These are phyloP conservation scores for Phengaris arion DNA, from an alignment of 2,888 invertebrate species.

Conservation along the genomic window DNA sequence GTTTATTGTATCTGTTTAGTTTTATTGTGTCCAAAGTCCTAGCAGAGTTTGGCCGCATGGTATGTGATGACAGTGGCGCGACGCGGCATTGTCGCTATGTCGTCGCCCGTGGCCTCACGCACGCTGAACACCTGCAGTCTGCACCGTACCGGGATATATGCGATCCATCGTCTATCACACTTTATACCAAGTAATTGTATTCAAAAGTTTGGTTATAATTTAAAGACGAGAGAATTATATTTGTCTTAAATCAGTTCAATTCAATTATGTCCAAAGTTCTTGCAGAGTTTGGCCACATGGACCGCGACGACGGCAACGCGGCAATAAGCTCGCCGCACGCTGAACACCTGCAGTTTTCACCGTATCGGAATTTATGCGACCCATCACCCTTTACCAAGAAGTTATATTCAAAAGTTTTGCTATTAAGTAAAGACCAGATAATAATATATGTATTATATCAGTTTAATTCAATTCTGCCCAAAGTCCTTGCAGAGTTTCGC, in stretches of 20 bases:
- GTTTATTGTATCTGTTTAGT: neutral
- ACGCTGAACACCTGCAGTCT: conserved; percentile 79
- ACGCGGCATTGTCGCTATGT: conserved; percentile 72
- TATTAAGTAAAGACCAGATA: too few relatives aligned
- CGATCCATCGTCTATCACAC: conserved; percentile 70
- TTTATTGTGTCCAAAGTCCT: conserved; percentile 49
- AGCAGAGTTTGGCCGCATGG: conserved; percentile 63
- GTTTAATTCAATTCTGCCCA: conserved; percentile 34
- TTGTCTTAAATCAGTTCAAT: neutral
- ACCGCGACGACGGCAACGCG: conserved; percentile 77
- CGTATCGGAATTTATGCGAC: conserved; percentile 75
- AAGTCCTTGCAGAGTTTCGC: conserved; percentile 62
- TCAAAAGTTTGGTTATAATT: too few relatives aligned
- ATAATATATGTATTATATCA: too few relatives aligned
- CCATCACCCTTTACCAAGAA: conserved; percentile 66
- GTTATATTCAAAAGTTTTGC: too few relatives aligned
- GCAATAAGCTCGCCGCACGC: conserved; percentile 75
- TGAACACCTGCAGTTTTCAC: conserved; percentile 77
- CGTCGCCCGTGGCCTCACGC: conserved; percentile 73
- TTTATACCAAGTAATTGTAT: conserved; percentile 39
- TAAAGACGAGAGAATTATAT: too few relatives aligned
- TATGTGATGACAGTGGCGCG: conserved; percentile 77
- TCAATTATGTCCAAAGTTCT: conserved; percentile 49
- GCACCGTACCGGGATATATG: conserved; percentile 72
- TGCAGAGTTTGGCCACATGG: conserved; percentile 63